Percentiles rank a stretch among this genome's conserved stretches.
Conservation (phyloP, 2,888 invertebrate genomes). For the Melikaiella ostensackeni region DNA sequence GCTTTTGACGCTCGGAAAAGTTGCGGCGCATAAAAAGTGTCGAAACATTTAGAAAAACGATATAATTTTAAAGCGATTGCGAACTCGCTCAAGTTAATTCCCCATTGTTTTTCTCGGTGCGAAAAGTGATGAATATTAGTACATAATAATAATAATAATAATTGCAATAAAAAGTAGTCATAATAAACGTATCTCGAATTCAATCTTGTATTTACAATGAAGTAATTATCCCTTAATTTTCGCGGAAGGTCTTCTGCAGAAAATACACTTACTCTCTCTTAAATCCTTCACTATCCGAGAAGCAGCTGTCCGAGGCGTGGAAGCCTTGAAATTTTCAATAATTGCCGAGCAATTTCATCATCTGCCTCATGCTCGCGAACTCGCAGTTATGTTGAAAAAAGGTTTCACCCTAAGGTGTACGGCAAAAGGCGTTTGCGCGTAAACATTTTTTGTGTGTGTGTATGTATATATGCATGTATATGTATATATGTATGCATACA, state of each 20-base stretch:
- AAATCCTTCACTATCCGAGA: slow-evolving; percentile 45
- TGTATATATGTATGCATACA: no score
- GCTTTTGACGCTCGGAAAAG: slow-evolving; percentile 24
- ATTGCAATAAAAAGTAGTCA: slow-evolving; percentile 6
- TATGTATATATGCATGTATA: neutral
- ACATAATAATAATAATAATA: slow-evolving; percentile 9
- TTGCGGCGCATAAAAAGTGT: slow-evolving; percentile 23
- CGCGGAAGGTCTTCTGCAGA: slow-evolving; percentile 8
- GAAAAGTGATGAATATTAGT: neutral
- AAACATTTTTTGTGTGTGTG: neutral
- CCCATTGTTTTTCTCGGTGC: slow-evolving; percentile 11
- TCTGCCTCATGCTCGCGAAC: slow-evolving; percentile 56
- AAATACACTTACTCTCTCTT: slow-evolving; percentile 27
- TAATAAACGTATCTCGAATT: slow-evolving; percentile 5
- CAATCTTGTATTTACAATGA: slow-evolving; percentile 17
- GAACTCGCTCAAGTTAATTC: slow-evolving; percentile 12
- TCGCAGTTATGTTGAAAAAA: slow-evolving; percentile 48
- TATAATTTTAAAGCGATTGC: slow-evolving; percentile 29
- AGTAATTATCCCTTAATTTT: slow-evolving; percentile 19
- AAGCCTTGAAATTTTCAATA: slow-evolving; percentile 67
- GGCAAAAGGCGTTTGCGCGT: neutral
- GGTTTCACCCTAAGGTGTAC: slow-evolving; percentile 51
- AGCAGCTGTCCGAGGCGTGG: slow-evolving; percentile 53
- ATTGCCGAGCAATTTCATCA: slow-evolving; percentile 66
- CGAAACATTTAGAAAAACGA: slow-evolving; percentile 38